Percentiles rank a stretch among this genome's conserved stretches.
phyloP scores from a whole-genome alignment of 1,140 invertebrate genomes.

The Oryzaephilus surinamensis region DNA sequence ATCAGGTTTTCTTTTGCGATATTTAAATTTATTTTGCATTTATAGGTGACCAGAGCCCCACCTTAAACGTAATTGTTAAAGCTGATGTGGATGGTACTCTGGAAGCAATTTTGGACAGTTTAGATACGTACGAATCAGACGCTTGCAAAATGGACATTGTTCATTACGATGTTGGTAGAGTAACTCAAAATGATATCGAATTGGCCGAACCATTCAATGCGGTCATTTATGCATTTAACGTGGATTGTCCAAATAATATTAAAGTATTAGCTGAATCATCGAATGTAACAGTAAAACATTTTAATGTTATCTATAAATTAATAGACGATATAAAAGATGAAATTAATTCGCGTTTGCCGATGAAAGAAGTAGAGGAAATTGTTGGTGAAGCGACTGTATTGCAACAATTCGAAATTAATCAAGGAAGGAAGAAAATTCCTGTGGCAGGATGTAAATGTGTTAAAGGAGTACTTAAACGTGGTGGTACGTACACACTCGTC shows the following conservation, averaged over 20 bases:
- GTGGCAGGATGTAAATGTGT: slow-evolving; percentile 82
- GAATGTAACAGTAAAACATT: slow-evolving; percentile 50
- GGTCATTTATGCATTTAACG: slow-evolving; percentile 81
- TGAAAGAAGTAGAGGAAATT: slow-evolving; percentile 60
- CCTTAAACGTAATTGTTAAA: slow-evolving; percentile 51
- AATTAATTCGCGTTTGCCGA: slow-evolving; percentile 63
- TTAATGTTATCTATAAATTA: slow-evolving; percentile 86
- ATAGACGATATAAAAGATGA: slow-evolving; percentile 80
- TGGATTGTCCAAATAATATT: slow-evolving; percentile 44
- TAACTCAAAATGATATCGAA: slow-evolving; percentile 76
- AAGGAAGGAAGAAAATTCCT: slow-evolving; percentile 69
- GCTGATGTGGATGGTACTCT: slow-evolving; percentile 82
- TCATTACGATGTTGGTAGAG: slow-evolving; percentile 78
- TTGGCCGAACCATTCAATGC: slow-evolving; percentile 75
- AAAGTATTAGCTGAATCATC: slow-evolving; percentile 39
- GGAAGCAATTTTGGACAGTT: slow-evolving; percentile 85
- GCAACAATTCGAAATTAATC: slow-evolving; percentile 73
- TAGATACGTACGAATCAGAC: slow-evolving; percentile 76
- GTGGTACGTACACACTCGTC: slow-evolving; percentile 55
- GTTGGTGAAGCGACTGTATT: slow-evolving; percentile 78
- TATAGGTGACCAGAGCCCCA: slow-evolving; percentile 34
- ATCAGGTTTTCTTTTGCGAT: neutral
- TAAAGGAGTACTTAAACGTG: slow-evolving; percentile 65
- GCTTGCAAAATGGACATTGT: slow-evolving; percentile 75
- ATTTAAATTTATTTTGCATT: slow-evolving; percentile 5